Percentiles rank a stretch among this genome's conserved stretches.
Evolutionary conservation across 2,797 vertebrate species (phyloP).

Genomic region (Phylloscopus collybita): DNA sequence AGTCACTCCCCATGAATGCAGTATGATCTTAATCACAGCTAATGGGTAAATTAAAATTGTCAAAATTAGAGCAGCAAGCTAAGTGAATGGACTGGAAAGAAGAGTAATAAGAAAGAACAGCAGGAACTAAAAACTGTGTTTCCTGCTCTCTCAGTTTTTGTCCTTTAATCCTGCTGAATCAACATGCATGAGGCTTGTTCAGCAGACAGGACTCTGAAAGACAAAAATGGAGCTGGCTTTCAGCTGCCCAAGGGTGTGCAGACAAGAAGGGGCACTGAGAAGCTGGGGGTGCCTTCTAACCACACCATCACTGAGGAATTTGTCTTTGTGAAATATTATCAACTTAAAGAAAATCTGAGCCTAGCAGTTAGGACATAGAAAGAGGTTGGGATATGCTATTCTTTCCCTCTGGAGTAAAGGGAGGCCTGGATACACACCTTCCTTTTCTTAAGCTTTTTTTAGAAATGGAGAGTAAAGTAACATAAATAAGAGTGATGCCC

Average conservation of each 20-base stretch:
- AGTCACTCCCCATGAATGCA: neutral
- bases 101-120: neutral
- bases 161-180: neutral
- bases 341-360: neutral
- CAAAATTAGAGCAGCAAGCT: neutral
- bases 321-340: neutral
- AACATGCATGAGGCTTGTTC: neutral
- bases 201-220: neutral
- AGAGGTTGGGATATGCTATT: neutral
- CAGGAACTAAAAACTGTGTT: slow-evolving; percentile 5
- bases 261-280: neutral
- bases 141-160: neutral
- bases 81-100: neutral
- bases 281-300: neutral
- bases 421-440: fast-evolving
- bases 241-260: neutral
- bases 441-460: fast-evolving
- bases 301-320: neutral
- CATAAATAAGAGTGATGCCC: neutral
- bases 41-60: slow-evolving; percentile 18
- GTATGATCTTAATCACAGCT: slow-evolving; percentile 1
- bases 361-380: neutral
- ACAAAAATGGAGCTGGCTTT: neutral
- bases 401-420: neutral
- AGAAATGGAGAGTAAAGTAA: neutral